Evolutionary conservation across 2,888 invertebrate genomes (phyloP).

Genomic region (Apamea anceps): DNA sequence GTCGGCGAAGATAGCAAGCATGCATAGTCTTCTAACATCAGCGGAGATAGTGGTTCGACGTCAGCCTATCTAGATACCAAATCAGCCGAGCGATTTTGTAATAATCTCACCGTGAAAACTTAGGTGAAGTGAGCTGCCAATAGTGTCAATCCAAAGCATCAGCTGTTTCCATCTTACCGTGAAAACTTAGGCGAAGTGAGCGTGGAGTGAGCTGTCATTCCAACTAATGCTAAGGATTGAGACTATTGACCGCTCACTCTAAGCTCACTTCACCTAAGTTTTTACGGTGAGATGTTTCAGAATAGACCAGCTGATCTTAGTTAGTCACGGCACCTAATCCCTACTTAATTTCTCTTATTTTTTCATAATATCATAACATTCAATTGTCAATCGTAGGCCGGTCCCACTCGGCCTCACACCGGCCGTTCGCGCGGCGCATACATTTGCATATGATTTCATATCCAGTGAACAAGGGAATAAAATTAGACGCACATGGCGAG

Average conservation of each 20-base stretch:
- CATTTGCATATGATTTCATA: constrained; percentile 90
- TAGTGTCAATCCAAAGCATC: not conserved
- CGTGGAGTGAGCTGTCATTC: too few species aligned
- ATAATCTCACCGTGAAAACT: not conserved
- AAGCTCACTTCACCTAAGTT: not conserved
- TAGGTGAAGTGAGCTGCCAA: not conserved
- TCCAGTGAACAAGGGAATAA: constrained; percentile 89
- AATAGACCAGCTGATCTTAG: not conserved
- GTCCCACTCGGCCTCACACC: constrained; percentile 69
- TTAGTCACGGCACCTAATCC: constrained; percentile 1
- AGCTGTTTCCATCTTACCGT: too few species aligned
- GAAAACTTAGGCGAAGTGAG: too few species aligned
- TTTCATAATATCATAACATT: constrained; percentile 55
- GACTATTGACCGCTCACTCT: too few species aligned
- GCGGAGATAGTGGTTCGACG: not conserved
- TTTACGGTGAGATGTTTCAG: too few species aligned
- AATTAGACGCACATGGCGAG: constrained; percentile 88
- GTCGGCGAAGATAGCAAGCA: not conserved
- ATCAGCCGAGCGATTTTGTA: not conserved
- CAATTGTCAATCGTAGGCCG: constrained; percentile 60
- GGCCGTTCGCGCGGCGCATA: constrained; percentile 79
- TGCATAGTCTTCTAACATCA: not conserved
- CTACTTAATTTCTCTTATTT: constrained; percentile 23
- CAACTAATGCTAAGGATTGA: too few species aligned
- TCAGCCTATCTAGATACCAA: not conserved